Evolutionary conservation across 1,140 invertebrate genomes (phyloP), one percentile per base, ranked within the genome.

Genomic region (Cotesia typhae): DNA sequence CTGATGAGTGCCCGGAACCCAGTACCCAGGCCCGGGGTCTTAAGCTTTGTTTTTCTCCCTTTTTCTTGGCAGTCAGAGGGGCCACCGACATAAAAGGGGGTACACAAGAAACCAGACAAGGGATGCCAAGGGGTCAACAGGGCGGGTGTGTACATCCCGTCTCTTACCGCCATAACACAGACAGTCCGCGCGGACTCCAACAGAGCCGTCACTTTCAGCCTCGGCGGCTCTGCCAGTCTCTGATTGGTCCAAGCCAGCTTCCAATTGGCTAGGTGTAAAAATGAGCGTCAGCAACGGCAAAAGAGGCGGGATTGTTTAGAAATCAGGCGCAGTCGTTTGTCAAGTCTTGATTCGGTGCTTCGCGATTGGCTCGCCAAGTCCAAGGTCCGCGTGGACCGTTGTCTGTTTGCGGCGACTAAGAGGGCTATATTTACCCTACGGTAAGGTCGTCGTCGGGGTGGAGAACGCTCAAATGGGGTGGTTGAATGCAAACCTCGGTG

Each of bases 391-490:
- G 83, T 77, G 84, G 83, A 85, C 70, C 81, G 51, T 61, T 60
- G 37, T 55, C 41, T 57, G 20, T 47, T 36, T 60, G 35, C 38
- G 17, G 53, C 61, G 51, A 52, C 47, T n/a, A 55, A 63, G 65
- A 71, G 59, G 53, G 69, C 81, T 83, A 84, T 83, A 84, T 84
- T 85, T 82, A 82, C 82, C 83, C 81, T 78, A 83, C 76, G 81
- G 80, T 84, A 85, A 86, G 84, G 84, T 86, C 82, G 82, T 80
- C 82, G 84, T 80, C 82, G 80, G 85, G 84, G 83, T 87, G 85
- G 85, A 86, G 86, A 87, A 86, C 85, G 85, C 82, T 85, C 85
- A 86, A 86, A 86, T 87, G 83, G 85, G 85, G 85, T 86, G 85
- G 85, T 87, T 87, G 86, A 86, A 85, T 84, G 84, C 83, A 84